Conservation (phyloP, 2,888 invertebrate genomes). For the Cryptophagus acutangulus region DNA sequence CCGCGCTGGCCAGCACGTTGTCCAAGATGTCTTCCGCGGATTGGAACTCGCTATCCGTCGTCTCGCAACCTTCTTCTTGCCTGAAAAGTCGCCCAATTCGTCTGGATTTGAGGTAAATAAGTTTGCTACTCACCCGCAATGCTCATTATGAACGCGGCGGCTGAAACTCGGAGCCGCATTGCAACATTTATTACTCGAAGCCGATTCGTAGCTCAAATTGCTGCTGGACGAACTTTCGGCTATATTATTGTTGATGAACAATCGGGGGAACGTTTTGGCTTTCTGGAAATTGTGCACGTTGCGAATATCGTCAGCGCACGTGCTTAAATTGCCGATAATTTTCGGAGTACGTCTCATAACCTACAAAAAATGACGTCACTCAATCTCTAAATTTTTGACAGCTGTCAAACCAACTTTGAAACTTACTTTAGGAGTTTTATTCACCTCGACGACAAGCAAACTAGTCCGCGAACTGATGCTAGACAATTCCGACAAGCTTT, state of each 20-base stretch:
- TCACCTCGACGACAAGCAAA: conserved; percentile 45
- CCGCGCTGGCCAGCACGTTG: conserved; percentile 43
- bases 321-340: conserved; percentile 59
- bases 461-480: conserved; percentile 68
- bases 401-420: background rate
- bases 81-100: too few relatives aligned
- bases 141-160: conserved; percentile 24
- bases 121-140: conserved; percentile 27
- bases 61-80: conserved; percentile 18
- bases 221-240: conserved; percentile 44
- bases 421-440: conserved; percentile 31
- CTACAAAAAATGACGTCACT: conserved; percentile 18
- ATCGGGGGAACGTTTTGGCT: conserved; percentile 37
- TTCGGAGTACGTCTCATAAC: conserved; percentile 63
- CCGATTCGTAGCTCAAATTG: conserved; percentile 53
- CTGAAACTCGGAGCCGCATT: conserved; percentile 23
- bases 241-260: conserved; percentile 32
- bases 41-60: conserved; percentile 48
- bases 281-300: conserved; percentile 54
- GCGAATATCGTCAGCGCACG: conserved; percentile 61
- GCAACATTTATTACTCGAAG: conserved; percentile 43
- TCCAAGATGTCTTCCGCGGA: conserved; percentile 54
- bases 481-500: conserved; percentile 76
- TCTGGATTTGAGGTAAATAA: too few relatives aligned
- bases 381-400: background rate